These are phyloP conservation scores for Eubasilissa regina DNA, from an alignment of 1,140 invertebrate species.

Conservation along the genomic window DNA sequence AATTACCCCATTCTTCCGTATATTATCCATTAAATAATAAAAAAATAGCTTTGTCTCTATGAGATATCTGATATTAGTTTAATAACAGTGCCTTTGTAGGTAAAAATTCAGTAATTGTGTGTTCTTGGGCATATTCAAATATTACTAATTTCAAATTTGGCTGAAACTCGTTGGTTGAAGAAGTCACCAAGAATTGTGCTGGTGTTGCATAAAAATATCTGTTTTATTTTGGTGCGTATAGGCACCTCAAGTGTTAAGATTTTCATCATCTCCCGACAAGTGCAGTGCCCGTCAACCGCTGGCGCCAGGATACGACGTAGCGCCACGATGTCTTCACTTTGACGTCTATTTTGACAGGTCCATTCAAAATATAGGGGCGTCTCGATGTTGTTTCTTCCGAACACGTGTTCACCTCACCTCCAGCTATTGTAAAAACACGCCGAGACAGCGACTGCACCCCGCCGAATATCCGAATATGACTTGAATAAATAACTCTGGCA, in stretches of 20 bases:
- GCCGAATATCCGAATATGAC: neutral
- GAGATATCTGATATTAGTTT: no score
- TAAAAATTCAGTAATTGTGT: no score
- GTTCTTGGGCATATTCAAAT: no score
- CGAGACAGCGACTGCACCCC: constrained; percentile 5
- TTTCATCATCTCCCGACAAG: neutral
- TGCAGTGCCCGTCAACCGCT: neutral
- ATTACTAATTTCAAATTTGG: no score
- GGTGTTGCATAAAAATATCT: no score
- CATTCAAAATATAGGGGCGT: constrained; percentile 3
- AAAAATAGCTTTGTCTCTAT: no score
- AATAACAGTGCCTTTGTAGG: no score
- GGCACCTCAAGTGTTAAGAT: neutral
- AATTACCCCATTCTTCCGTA: no score
- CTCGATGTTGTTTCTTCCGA: neutral
- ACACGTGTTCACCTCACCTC: constrained; percentile 11
- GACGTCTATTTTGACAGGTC: constrained; percentile 30
- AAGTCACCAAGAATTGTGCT: no score
- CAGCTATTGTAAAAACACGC: constrained; percentile 3
- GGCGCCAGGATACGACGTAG: constrained; percentile 6
- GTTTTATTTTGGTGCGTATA: no score
- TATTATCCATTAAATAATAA: no score
- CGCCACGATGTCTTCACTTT: constrained; percentile 11
- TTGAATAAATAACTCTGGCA: neutral
- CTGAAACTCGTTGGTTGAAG: no score